Evolutionary conservation across 2,113 vertebrate genomes (phyloP).

Genomic region (Scatophagus argus): DNA sequence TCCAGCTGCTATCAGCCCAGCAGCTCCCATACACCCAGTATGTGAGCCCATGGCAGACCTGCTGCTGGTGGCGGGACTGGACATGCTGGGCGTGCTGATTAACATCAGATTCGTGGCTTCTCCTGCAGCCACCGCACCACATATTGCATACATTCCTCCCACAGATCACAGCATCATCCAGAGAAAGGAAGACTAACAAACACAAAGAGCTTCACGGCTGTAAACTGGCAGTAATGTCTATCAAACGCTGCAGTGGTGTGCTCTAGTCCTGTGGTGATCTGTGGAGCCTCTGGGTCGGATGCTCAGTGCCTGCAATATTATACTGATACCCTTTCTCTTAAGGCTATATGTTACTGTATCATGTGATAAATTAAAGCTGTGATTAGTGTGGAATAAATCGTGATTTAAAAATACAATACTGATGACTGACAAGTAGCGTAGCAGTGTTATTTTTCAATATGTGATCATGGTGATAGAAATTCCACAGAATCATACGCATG

Average conservation of each 20-base stretch:
- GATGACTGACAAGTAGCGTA: neutral
- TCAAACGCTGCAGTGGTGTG: neutral
- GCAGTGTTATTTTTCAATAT: neutral
- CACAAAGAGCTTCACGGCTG: neutral
- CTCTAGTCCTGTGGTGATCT: neutral
- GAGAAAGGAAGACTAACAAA: neutral
- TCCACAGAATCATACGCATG: neutral
- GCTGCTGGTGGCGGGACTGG: constrained; percentile 33
- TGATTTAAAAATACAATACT: neutral
- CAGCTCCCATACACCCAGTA: constrained; percentile 66
- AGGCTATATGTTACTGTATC: no score
- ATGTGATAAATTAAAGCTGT: neutral
- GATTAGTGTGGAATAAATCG: neutral
- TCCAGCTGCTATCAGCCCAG: constrained; percentile 73
- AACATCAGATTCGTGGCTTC: constrained; percentile 73
- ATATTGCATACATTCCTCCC: constrained; percentile 37
- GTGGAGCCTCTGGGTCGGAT: neutral
- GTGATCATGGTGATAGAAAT: neutral
- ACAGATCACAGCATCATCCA: neutral
- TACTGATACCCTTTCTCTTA: neutral
- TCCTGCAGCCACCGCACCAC: constrained; percentile 56
- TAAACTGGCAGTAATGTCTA: neutral
- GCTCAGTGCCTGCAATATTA: neutral
- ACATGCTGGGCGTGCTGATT: constrained; percentile 73
- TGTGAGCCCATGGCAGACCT: constrained; percentile 61